These are phyloP conservation scores for Ellobius talpinus DNA, from an alignment of 2,113 vertebrate genomes.

Conservation along the genomic window DNA sequence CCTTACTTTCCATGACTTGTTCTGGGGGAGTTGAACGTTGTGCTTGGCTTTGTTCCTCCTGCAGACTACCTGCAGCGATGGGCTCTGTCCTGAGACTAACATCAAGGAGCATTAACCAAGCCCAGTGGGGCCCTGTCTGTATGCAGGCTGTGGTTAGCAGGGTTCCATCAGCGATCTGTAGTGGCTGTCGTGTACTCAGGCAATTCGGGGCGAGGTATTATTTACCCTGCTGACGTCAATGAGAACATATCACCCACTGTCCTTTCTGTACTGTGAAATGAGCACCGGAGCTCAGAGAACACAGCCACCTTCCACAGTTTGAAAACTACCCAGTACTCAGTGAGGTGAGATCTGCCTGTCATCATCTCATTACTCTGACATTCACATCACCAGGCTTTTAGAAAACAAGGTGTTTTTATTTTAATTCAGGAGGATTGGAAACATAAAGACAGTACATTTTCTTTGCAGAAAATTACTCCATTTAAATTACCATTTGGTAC, in stretches of 20 bases:
- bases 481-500: slow-evolving; percentile 69
- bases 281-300: slow-evolving; percentile 63
- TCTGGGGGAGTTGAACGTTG: fast-evolving
- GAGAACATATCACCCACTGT: slow-evolving; percentile 72
- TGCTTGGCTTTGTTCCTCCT: not conserved
- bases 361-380: not conserved
- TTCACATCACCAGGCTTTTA: slow-evolving; percentile 63
- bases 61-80: not conserved
- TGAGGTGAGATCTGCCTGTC: not conserved
- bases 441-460: slow-evolving; percentile 79
- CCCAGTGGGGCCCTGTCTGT: not conserved
- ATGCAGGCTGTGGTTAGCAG: slow-evolving; percentile 3
- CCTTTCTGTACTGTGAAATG: slow-evolving; percentile 74
- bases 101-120: not conserved
- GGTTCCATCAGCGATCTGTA: slow-evolving; percentile 17
- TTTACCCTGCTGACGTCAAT: slow-evolving; percentile 84
- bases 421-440: slow-evolving; percentile 77
- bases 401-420: slow-evolving; percentile 79
- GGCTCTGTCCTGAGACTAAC: not conserved
- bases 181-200: slow-evolving; percentile 56
- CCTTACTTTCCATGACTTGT: not conserved
- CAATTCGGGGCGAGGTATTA: slow-evolving; percentile 62
- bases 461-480: slow-evolving; percentile 76
- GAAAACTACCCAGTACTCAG: not conserved
- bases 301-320: slow-evolving; percentile 9